Evolutionary conservation across 2,888 invertebrate genomes (phyloP).

Genomic region (Portevinia maculata): DNA sequence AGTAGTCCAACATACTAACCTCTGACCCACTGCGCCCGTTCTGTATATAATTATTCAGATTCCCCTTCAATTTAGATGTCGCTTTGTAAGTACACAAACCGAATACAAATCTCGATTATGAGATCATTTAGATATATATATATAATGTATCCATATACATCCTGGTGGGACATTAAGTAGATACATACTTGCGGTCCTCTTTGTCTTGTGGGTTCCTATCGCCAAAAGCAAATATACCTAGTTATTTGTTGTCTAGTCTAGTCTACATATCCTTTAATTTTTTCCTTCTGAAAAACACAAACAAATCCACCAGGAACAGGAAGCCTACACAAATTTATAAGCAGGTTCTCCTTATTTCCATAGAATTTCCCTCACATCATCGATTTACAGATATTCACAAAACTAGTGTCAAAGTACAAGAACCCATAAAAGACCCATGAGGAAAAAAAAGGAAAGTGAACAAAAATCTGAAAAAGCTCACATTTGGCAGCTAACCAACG

Average conservation of each 20-base stretch:
- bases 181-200: no score
- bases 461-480: conserved; percentile 49
- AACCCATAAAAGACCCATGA: conserved; percentile 27
- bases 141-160: no score
- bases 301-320: conserved; percentile 19
- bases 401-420: conserved; percentile 39
- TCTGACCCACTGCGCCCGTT: no score
- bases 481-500: conserved; percentile 57
- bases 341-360: neutral
- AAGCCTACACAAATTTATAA: conserved; percentile 25
- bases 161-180: no score
- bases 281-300: conserved; percentile 5
- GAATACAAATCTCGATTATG: no score
- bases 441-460: conserved; percentile 1
- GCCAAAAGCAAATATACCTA: neutral
- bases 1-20: no score
- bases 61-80: no score
- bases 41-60: no score
- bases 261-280: neutral
- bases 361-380: neutral
- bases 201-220: no score
- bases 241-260: no score
- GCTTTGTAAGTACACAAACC: no score
- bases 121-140: no score
- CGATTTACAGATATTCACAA: conserved; percentile 14